phyloP scores from a whole-genome alignment of 2,113 vertebrate genomes.

The Steatornis caripensis region DNA sequence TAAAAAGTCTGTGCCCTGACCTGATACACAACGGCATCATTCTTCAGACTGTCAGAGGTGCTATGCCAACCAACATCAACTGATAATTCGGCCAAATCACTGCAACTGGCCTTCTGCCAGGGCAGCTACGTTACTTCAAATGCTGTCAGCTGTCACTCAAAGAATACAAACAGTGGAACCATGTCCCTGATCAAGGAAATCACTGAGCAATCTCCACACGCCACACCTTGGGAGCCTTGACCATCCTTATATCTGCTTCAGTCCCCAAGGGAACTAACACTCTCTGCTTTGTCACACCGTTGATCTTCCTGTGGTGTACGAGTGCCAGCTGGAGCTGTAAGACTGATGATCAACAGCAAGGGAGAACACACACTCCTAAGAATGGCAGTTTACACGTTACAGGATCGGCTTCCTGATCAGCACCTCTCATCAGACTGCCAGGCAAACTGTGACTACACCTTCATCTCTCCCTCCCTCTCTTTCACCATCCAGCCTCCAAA shows the following conservation, averaged over 20 bases:
- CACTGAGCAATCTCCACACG: not conserved
- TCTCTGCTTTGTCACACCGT: not conserved
- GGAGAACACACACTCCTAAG: not conserved
- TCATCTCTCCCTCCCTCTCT: not conserved
- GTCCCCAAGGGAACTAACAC: not conserved
- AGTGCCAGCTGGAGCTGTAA: not conserved
- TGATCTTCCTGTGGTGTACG: not conserved
- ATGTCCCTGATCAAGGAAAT: not conserved
- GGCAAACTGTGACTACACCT: conserved; percentile 20
- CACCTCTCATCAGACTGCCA: not conserved
- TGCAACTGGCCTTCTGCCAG: not conserved
- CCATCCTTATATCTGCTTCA: not conserved
- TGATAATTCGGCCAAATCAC: not conserved
- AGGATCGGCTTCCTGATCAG: not conserved
- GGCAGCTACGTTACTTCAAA: not conserved
- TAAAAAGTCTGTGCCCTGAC: not conserved
- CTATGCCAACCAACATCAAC: not conserved
- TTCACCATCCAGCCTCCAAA: not conserved
- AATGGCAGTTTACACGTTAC: not conserved
- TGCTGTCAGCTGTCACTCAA: not conserved
- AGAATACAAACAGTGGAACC: not conserved
- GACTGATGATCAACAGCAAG: not conserved
- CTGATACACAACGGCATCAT: not conserved
- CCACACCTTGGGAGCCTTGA: not conserved
- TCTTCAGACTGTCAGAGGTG: not conserved